A percentile compares a stretch with the other conserved stretches of the same genome.
Conservation (phyloP, 2,888 invertebrate species). For the Eilema caniola region DNA sequence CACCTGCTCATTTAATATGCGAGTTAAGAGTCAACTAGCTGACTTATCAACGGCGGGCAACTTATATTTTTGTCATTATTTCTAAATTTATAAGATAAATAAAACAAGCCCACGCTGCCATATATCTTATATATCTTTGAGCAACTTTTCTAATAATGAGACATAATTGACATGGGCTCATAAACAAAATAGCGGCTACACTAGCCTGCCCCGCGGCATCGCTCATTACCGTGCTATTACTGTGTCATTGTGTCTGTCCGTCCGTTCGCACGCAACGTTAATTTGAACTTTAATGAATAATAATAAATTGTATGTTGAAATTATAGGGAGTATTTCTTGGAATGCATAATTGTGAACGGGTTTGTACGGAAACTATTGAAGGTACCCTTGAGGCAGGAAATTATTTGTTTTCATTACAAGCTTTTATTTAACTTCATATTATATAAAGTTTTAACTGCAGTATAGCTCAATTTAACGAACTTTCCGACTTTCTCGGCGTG, state of each 20-base stretch:
- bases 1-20: not conserved
- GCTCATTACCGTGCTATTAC: constrained; percentile 51
- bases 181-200: constrained; percentile 17
- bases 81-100: constrained; percentile 38
- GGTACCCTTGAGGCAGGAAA: not conserved
- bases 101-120: constrained; percentile 41
- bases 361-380: not conserved
- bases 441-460: not conserved
- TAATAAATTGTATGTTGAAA: constrained; percentile 11
- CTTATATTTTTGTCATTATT: constrained; percentile 22
- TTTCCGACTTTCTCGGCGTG: not conserved
- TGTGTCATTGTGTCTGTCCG: constrained; percentile 44
- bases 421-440: not conserved
- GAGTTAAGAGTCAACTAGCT: not conserved
- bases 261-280: constrained; percentile 25
- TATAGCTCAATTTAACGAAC: too few species aligned
- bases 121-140: not conserved
- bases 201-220: constrained; percentile 44
- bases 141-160: constrained; percentile 22
- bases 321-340: constrained; percentile 8
- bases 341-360: not conserved
- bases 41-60: not conserved
- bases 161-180: constrained; percentile 24
- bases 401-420: not conserved
- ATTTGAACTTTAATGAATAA: constrained; percentile 19